Evolutionary conservation across 2,888 invertebrate genomes (phyloP).

Genomic region (Laspeyria flexula): DNA sequence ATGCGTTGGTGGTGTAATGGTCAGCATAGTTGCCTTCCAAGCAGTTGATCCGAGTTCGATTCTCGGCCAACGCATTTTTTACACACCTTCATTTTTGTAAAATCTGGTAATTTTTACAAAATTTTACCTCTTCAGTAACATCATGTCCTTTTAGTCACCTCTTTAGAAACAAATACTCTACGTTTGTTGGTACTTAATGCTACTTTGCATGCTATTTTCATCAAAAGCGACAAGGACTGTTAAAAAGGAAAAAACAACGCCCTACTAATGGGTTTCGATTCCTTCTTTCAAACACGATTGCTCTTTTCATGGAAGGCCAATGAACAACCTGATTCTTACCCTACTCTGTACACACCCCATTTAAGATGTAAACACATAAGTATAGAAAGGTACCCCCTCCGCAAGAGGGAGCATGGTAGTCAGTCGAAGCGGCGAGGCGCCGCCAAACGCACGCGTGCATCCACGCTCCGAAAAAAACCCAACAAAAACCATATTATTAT

Average conservation of each 20-base stretch:
- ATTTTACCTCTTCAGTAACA: no score
- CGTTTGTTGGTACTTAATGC: no score
- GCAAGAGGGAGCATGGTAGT: constrained; percentile 51
- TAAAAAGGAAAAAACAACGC: constrained; percentile 17
- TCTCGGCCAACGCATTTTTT: constrained; percentile 71
- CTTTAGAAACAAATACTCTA: no score
- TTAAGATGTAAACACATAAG: constrained; percentile 83
- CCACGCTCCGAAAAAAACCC: constrained; percentile 39
- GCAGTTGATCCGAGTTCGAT: constrained; percentile 87
- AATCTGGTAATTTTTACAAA: no score
- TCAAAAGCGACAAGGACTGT: background rate
- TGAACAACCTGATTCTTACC: constrained; percentile 25
- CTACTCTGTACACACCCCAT: constrained; percentile 73
- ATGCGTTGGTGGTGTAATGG: constrained; percentile 86
- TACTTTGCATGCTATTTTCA: background rate
- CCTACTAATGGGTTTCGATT: constrained; percentile 23
- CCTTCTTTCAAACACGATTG: constrained; percentile 32
- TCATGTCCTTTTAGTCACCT: no score
- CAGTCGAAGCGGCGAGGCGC: constrained; percentile 76
- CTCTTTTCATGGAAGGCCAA: constrained; percentile 28
- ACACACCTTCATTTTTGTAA: no score
- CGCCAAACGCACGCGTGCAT: constrained; percentile 62
- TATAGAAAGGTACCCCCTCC: constrained; percentile 62
- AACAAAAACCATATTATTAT: constrained; percentile 34
- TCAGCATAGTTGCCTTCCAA: constrained; percentile 87